Base-by-base conservation (phyloP, 1,140 invertebrate genomes). In the Calephelis nemesis region DNA sequence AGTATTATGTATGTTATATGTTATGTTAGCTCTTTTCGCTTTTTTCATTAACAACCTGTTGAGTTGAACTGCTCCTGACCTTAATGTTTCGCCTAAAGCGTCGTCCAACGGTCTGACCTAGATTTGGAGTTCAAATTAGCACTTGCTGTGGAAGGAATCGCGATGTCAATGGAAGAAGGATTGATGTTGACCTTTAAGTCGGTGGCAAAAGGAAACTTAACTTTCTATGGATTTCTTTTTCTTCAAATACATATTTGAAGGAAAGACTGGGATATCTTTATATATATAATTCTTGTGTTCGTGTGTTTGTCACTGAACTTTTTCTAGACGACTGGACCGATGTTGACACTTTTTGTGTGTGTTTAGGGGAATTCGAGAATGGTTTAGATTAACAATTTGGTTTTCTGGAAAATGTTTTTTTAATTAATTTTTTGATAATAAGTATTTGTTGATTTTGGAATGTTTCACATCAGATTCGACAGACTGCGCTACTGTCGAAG, bases 21-120 rank as follows among this genome's bases (percentile, higher is more conserved):
- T 60, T 40, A 5, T 19, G 30, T 11, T 40, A 11, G 11, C 9
- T 11, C 30, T 60, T n/a, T 52, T n/a, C 30, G 39, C 42, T 60
- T 5, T 58, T 58, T 58, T 58, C 52, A 58, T 58, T 60, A 60
- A 60, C 54, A 60, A 40, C 54, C 54, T 60, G 54, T 60, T 60
- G 54, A 60, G 39, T 30, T 40, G 19, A 45, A 45, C 42, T 45
- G 54, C 30, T 60, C 54, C 54, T 60, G 54, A 60, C 54, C 54
- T 39, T 60, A 60, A 60, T 60, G 39, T 30, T 45, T 60, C 11
- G 40, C 30, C 19, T 58, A 15, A 58, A 58, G 19, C 52, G 52
- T 19, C 52, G 52, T 58, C 52, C 52, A 58, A 58, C 52, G 30
- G 52, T 30, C 19, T 15, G 52, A 54, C 52, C 52, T 9, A 54